These are phyloP conservation scores for Hemithea aestivaria DNA, from an alignment of 2,888 invertebrate species.

Conservation along the genomic window DNA sequence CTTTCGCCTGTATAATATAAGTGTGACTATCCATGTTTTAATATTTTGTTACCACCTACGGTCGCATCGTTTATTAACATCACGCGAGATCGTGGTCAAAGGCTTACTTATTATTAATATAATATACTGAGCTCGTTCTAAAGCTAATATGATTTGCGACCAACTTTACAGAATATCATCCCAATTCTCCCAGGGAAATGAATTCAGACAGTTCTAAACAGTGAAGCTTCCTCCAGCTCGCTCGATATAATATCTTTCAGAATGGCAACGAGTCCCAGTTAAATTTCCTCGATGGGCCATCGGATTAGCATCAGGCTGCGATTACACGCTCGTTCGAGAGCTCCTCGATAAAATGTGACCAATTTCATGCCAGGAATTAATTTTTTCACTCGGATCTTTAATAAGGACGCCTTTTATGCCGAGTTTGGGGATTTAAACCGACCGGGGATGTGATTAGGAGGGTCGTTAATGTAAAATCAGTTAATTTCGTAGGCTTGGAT, in stretches of 20 bases:
- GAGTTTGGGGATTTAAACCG: constrained; percentile 6
- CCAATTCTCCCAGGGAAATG: neutral
- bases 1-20: no score
- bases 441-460: constrained; percentile 9
- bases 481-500: neutral
- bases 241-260: constrained; percentile 15
- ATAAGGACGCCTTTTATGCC: constrained; percentile 14
- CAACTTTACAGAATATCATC: no score
- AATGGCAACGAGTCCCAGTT: constrained; percentile 42
- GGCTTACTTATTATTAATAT: no score
- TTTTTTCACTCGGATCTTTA: constrained; percentile 25
- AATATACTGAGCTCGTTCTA: no score
- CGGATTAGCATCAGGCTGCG: constrained; percentile 66
- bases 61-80: no score
- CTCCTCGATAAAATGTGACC: constrained; percentile 49
- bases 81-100: no score
- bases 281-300: constrained; percentile 63
- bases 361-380: constrained; percentile 28
- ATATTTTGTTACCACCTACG: no score
- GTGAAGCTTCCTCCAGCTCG: neutral
- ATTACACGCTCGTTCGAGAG: constrained; percentile 49
- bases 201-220: neutral
- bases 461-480: neutral
- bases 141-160: no score
- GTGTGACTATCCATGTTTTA: no score